Evolutionary conservation across 2,888 invertebrate species (phyloP).

Genomic region (Erebia aethiops): DNA sequence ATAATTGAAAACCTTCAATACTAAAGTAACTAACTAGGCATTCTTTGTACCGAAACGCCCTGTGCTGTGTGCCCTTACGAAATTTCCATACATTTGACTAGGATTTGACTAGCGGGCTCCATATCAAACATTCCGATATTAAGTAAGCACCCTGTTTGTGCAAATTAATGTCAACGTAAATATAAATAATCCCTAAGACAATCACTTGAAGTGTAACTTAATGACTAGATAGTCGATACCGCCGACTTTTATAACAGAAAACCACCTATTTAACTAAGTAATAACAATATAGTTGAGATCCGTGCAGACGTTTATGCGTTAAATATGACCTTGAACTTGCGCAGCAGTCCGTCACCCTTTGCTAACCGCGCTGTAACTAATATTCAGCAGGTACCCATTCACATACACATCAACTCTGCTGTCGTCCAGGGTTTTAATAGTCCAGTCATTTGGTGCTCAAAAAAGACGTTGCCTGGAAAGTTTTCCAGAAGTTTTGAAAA

Average conservation of each 20-base stretch:
- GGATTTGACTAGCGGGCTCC: conserved; percentile 32
- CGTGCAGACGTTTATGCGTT: no score
- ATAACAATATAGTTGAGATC: no score
- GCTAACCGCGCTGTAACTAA: no score
- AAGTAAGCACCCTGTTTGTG: conserved; percentile 28
- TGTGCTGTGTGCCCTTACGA: neutral
- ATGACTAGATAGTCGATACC: conserved; percentile 3
- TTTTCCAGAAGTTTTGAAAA: no score
- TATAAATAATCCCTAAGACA: neutral
- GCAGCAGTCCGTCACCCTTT: neutral
- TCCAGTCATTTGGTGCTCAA: no score
- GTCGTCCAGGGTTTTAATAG: no score
- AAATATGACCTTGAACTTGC: neutral
- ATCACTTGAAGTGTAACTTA: neutral
- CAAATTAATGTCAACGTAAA: conserved; percentile 6
- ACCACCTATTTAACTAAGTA: neutral
- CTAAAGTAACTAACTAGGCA: neutral
- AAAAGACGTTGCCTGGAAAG: no score
- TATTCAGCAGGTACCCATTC: no score
- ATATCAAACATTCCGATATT: neutral
- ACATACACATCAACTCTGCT: no score
- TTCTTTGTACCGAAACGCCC: neutral
- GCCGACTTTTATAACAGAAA: neutral
- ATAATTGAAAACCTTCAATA: neutral
- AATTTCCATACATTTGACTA: conserved; percentile 29